Evolutionary conservation across 2,797 vertebrate genomes (phyloP).

Genomic region (Malacoraja senta): DNA sequence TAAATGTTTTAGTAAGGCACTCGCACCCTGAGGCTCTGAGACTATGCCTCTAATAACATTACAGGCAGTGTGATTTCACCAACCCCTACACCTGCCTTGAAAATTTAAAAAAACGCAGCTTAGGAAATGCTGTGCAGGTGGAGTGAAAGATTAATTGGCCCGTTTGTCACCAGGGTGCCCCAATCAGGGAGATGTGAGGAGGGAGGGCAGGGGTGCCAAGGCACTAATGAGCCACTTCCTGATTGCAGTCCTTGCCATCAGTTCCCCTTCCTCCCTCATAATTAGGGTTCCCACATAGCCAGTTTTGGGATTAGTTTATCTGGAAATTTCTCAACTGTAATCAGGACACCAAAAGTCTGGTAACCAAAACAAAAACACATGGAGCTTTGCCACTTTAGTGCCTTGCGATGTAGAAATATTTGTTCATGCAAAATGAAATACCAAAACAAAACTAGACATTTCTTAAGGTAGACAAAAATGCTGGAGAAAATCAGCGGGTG

Average conservation of each 20-base stretch:
- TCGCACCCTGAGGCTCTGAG: background rate
- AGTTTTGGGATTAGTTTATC: background rate
- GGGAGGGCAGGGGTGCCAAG: background rate
- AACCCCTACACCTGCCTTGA: constrained; percentile 7
- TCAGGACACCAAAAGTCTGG: background rate
- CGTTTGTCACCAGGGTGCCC: background rate
- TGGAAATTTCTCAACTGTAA: background rate
- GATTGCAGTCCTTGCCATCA: background rate
- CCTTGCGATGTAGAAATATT: background rate
- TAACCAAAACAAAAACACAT: background rate
- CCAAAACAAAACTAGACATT: no score
- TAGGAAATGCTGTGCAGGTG: constrained; percentile 24
- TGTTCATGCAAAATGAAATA: no score
- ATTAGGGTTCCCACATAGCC: background rate
- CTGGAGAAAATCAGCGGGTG: no score
- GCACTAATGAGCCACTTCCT: background rate
- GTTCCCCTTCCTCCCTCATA: background rate
- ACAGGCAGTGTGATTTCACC: background rate
- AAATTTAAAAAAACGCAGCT: background rate
- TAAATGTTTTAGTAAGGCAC: constrained; percentile 6
- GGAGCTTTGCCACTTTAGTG: background rate
- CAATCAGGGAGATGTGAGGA: background rate
- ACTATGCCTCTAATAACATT: constrained; percentile 14
- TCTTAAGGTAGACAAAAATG: no score
- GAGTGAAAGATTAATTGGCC: constrained; percentile 6